Conservation (phyloP, 2,888 invertebrate species). For the Keiferia lycopersicella region DNA sequence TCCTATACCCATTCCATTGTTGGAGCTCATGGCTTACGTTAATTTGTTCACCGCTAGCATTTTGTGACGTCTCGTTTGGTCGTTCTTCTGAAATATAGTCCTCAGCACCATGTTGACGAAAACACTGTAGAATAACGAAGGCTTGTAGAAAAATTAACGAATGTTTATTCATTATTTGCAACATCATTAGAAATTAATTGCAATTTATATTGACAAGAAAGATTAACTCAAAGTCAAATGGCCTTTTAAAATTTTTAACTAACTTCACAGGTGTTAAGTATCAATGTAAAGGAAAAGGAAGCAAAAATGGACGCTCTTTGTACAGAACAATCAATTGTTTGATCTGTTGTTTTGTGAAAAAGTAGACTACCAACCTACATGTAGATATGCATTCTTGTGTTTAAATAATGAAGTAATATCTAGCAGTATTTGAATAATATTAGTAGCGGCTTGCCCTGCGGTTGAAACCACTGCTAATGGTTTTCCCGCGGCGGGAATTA, state of each 20-base stretch:
- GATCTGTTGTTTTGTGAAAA: neutral
- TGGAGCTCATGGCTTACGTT: neutral
- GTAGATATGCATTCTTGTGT: too few species aligned
- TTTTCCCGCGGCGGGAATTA: too few species aligned
- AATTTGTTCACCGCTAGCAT: neutral
- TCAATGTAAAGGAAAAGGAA: slow-evolving; percentile 6
- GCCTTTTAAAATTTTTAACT: slow-evolving; percentile 2
- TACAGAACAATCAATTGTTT: slow-evolving; percentile 17
- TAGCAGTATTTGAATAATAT: too few species aligned
- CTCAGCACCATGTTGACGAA: neutral
- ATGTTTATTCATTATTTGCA: neutral
- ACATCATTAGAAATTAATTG: neutral
- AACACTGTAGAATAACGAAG: neutral
- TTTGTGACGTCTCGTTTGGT: neutral
- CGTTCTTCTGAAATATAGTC: neutral
- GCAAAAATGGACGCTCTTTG: neutral
- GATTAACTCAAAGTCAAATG: neutral
- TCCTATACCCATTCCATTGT: neutral
- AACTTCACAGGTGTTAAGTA: slow-evolving; percentile 26
- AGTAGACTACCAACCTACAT: too few species aligned
- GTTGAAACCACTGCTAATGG: too few species aligned
- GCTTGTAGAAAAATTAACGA: neutral
- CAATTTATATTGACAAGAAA: neutral
- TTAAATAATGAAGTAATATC: too few species aligned
- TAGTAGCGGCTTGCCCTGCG: too few species aligned